Evolutionary conservation across 1,140 invertebrate genomes (phyloP).

Genomic region (Eurytemora carolleeae): DNA sequence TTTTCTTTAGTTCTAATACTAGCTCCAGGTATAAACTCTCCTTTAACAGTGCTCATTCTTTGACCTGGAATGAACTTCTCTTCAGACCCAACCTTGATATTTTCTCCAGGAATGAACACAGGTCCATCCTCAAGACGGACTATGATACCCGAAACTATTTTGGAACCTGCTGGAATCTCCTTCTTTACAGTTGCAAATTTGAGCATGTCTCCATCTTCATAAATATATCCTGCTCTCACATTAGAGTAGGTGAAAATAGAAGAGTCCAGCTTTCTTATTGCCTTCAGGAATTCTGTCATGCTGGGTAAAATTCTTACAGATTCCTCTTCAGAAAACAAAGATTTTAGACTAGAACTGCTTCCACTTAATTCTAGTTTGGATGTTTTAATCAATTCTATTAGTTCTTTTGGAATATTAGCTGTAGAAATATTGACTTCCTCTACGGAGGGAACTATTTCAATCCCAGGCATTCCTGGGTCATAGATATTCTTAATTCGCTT

Average conservation of each 20-base stretch:
- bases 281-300: slow-evolving; percentile 2
- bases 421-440: background rate
- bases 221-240: background rate
- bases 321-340: slow-evolving; percentile 12
- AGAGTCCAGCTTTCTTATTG: background rate
- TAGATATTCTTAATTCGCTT: slow-evolving; percentile 12
- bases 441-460: slow-evolving; percentile 10
- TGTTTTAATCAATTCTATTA: slow-evolving; percentile 1
- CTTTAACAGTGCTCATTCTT: slow-evolving; percentile 16
- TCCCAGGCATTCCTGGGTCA: slow-evolving; percentile 2
- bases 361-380: background rate
- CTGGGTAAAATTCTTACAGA: slow-evolving; percentile 13
- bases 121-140: background rate
- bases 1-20: slow-evolving; percentile 2
- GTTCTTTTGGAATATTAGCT: background rate
- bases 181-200: background rate
- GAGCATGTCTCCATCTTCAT: slow-evolving; percentile 8
- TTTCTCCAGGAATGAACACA: slow-evolving; percentile 8
- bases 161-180: background rate
- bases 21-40: slow-evolving; percentile 17
- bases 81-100: background rate
- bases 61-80: slow-evolving; percentile 18
- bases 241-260: background rate
- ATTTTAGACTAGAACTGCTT: slow-evolving; percentile 6
- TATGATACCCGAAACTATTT: slow-evolving; percentile 10